Evolutionary conservation across 2,888 invertebrate species (phyloP).

Genomic region (Onchidella celtica): DNA sequence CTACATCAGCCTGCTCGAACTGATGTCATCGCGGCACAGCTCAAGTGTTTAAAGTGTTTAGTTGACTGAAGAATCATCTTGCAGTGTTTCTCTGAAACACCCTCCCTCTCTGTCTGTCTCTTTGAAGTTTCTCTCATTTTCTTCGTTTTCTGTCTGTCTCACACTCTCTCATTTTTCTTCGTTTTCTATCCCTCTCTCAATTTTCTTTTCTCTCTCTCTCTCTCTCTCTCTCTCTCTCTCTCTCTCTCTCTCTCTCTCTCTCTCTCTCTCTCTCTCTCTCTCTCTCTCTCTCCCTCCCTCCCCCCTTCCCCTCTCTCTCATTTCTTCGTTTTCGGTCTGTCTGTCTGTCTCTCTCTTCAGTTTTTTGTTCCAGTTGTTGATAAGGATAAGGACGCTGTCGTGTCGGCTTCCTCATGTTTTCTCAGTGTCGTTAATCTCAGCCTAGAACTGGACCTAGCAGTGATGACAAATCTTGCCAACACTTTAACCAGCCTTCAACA

Average conservation of each 20-base stretch:
- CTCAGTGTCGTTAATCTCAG: too few species aligned
- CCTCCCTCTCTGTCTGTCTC: too few species aligned
- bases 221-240: constrained; percentile 2
- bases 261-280: constrained; percentile 18
- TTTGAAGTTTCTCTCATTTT: neutral
- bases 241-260: constrained; percentile 18
- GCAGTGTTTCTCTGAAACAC: too few species aligned
- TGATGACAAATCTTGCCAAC: too few species aligned
- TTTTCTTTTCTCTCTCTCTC: constrained; percentile 11
- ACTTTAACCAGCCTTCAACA: too few species aligned
- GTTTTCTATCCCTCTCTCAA: constrained; percentile 14
- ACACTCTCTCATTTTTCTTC: neutral
- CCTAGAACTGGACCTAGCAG: too few species aligned
- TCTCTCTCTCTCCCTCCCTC: constrained; percentile 25
- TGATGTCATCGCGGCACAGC: too few species aligned
- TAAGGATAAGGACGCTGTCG: too few species aligned
- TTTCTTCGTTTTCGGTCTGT: neutral
- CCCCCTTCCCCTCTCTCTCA: neutral
- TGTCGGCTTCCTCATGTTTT: too few species aligned
- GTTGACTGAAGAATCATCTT: too few species aligned
- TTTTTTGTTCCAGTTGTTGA: neutral
- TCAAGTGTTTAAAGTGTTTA: too few species aligned
- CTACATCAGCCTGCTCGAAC: too few species aligned
- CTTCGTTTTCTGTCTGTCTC: neutral
- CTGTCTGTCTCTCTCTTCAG: neutral